Conservation (phyloP, 23 tunicate genomes). For the Trididemnum miniatum region DNA sequence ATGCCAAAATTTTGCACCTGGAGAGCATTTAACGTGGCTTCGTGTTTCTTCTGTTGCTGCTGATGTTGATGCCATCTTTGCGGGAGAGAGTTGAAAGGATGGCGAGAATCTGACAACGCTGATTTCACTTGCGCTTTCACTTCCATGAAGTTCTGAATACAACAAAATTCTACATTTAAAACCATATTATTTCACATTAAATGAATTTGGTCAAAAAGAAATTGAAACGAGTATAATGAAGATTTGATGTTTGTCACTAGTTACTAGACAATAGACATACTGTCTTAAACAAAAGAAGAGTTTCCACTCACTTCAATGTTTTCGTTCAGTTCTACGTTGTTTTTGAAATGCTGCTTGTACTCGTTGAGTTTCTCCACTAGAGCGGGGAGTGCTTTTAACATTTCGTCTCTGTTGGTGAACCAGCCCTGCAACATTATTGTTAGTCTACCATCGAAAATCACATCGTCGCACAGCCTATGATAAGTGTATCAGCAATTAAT, state of each 20-base stretch:
- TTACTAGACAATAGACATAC: too few species aligned
- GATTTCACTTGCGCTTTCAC: conserved; percentile 69
- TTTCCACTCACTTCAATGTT: conserved; percentile 64
- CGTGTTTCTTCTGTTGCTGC: conserved; percentile 67
- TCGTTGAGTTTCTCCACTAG: conserved; percentile 68
- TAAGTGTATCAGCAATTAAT: too few species aligned
- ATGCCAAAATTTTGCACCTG: too few species aligned
- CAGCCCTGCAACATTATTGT: conserved; percentile 70
- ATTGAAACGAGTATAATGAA: too few species aligned
- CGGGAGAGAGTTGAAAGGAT: conserved; percentile 57
- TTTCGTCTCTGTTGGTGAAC: conserved; percentile 89
- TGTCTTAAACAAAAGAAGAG: too few species aligned
- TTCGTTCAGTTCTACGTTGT: conserved; percentile 64
- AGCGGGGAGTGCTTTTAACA: conserved; percentile 65
- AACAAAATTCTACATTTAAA: too few species aligned
- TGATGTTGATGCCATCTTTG: conserved; percentile 68
- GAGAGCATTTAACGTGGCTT: conserved; percentile 43
- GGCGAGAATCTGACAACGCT: conserved; percentile 61
- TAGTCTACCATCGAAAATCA: too few species aligned
- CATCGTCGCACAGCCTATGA: too few species aligned
- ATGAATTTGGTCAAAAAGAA: too few species aligned
- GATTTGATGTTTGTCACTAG: too few species aligned
- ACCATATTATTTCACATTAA: too few species aligned
- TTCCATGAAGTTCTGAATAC: conserved; percentile 65
- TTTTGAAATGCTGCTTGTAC: conserved; percentile 77